phyloP scores from a whole-genome alignment of 2,888 invertebrate genomes.

The Xiphydria camelus region DNA sequence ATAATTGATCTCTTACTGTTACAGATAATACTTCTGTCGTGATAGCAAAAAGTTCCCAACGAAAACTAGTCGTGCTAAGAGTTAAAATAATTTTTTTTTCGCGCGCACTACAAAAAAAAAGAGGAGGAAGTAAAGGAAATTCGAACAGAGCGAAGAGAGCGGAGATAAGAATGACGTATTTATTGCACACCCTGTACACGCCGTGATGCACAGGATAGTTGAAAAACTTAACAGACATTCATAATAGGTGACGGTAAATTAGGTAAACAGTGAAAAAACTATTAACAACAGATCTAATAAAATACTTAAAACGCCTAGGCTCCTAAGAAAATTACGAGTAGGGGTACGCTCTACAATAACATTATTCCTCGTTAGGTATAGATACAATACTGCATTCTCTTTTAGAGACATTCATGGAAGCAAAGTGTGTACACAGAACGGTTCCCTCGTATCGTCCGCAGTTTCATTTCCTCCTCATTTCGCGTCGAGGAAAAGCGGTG shows the following conservation, averaged over 20 bases:
- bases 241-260: slow-evolving; percentile 23
- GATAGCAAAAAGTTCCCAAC: too few relatives aligned
- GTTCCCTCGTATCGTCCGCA: background rate
- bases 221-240: slow-evolving; percentile 31
- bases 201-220: slow-evolving; percentile 24
- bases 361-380: slow-evolving; percentile 28
- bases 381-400: slow-evolving; percentile 27
- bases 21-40: too few relatives aligned
- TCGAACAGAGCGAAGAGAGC: slow-evolving; percentile 9
- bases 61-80: too few relatives aligned
- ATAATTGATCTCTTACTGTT: too few relatives aligned
- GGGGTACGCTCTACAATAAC: slow-evolving; percentile 24
- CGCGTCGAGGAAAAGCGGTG: background rate
- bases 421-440: background rate
- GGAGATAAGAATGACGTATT: slow-evolving; percentile 31
- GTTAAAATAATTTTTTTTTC: too few relatives aligned
- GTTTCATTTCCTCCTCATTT: too few relatives aligned
- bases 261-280: slow-evolving; percentile 31
- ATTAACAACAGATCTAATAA: slow-evolving; percentile 32
- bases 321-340: too few relatives aligned
- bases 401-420: background rate
- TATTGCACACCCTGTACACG: slow-evolving; percentile 31
- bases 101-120: background rate
- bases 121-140: background rate
- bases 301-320: too few relatives aligned